Conservation (phyloP, 2,113 vertebrate genomes). For the Phycodurus eques region DNA sequence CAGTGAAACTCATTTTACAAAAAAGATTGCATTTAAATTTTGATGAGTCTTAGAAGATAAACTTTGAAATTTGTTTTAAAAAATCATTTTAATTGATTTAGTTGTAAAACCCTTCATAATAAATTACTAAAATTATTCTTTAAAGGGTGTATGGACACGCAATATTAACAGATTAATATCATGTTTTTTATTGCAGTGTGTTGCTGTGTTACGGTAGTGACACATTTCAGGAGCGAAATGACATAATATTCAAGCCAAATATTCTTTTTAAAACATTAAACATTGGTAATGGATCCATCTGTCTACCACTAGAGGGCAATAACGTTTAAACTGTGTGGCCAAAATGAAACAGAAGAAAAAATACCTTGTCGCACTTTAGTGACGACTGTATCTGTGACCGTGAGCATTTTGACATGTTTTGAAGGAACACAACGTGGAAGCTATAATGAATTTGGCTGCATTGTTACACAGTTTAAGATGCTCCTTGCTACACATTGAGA, state of each 20-base stretch:
- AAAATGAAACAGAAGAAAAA: constrained; percentile 18
- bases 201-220: no score
- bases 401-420: constrained; percentile 34
- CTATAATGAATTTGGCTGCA: constrained; percentile 53
- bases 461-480: constrained; percentile 59
- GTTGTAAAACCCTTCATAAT: no score
- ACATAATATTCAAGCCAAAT: background rate
- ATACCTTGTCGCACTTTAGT: constrained; percentile 36
- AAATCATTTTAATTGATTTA: no score
- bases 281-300: background rate
- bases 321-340: fast-evolving
- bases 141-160: no score
- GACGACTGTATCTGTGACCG: constrained; percentile 47
- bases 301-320: constrained; percentile 21
- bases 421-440: background rate
- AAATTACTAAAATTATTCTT: no score
- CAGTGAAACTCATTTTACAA: no score
- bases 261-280: background rate
- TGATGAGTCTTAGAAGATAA: no score
- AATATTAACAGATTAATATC: no score
- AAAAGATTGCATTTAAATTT: no score
- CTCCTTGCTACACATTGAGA: constrained; percentile 65
- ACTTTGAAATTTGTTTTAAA: no score
- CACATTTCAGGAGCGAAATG: background rate
- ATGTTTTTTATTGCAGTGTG: no score